phyloP scores from a whole-genome alignment of 2,113 vertebrate genomes.

The Tauraco erythrolophus region DNA sequence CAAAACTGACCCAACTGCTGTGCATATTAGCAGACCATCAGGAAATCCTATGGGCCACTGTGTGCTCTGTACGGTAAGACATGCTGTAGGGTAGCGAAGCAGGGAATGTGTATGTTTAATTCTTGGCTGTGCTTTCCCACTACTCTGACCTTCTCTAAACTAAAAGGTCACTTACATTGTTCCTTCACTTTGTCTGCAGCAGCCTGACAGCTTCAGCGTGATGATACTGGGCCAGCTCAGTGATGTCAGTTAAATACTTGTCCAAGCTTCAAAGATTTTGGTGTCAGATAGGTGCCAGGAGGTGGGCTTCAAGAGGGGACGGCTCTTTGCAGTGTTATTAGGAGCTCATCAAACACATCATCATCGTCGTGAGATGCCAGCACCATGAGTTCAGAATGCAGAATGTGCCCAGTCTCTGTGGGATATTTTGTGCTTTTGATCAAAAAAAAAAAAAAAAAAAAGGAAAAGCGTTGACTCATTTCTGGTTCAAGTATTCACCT shows the following conservation, averaged over 20 bases:
- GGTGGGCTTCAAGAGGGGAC: not conserved
- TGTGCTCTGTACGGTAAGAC: not conserved
- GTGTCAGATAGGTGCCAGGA: not conserved
- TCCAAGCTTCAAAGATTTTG: not conserved
- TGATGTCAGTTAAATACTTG: conserved; percentile 14
- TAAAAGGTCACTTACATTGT: not conserved
- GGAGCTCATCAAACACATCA: not conserved
- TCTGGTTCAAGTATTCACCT: conserved; percentile 43
- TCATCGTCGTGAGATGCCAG: not conserved
- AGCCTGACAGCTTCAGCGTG: not conserved
- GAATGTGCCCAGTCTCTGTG: not conserved
- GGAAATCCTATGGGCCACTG: not conserved
- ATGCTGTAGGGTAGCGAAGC: not conserved
- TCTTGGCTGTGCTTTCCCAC: not conserved
- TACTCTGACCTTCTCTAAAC: not conserved
- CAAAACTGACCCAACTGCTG: not conserved
- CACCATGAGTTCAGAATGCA: not conserved
- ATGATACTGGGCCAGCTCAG: not conserved
- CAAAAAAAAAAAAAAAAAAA: not conserved
- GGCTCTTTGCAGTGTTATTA: not conserved
- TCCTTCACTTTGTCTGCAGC: not conserved
- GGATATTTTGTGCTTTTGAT: not conserved
- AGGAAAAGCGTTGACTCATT: not conserved
- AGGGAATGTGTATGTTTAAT: not conserved
- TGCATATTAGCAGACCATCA: not conserved